Evolutionary conservation across 2,888 invertebrate species (phyloP).

Genomic region (Epirrhoe tristata): DNA sequence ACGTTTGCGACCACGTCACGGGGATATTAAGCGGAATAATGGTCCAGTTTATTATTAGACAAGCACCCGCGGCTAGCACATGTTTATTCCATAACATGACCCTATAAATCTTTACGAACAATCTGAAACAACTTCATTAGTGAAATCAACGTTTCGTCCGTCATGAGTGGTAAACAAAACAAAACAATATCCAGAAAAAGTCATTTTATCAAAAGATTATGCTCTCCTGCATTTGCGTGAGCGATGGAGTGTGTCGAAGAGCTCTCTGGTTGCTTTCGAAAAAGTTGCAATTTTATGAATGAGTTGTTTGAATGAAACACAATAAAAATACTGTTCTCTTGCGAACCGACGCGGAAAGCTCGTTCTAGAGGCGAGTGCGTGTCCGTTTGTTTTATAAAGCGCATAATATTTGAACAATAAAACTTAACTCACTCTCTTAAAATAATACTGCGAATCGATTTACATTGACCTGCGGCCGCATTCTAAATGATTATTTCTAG

Average conservation of each 20-base stretch:
- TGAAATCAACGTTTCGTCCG: constrained; percentile 60
- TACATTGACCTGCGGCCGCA: constrained; percentile 28
- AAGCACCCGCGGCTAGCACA: constrained; percentile 68
- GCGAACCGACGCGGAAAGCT: constrained; percentile 65
- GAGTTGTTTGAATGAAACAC: constrained; percentile 81
- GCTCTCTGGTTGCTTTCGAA: constrained; percentile 71
- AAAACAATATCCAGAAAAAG: constrained; percentile 56
- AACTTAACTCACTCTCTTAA: constrained; percentile 66
- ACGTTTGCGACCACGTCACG: constrained; percentile 66
- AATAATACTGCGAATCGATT: constrained; percentile 57
- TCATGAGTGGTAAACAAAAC: constrained; percentile 59
- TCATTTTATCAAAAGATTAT: constrained; percentile 53
- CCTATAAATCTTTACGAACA: constrained; percentile 74
- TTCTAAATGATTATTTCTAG: constrained; percentile 34
- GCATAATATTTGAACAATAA: constrained; percentile 57
- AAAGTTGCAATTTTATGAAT: constrained; percentile 83
- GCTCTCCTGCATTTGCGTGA: constrained; percentile 61
- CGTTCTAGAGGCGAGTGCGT: constrained; percentile 57
- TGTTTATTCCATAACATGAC: constrained; percentile 69
- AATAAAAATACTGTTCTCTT: constrained; percentile 68
- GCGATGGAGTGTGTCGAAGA: constrained; percentile 66
- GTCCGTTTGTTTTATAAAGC: constrained; percentile 59
- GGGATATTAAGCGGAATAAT: constrained; percentile 70
- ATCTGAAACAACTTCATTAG: constrained; percentile 79
- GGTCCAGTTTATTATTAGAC: constrained; percentile 75